Conservation (phyloP, 2,113 vertebrate genomes). For the Pontoporia blainvillei region DNA sequence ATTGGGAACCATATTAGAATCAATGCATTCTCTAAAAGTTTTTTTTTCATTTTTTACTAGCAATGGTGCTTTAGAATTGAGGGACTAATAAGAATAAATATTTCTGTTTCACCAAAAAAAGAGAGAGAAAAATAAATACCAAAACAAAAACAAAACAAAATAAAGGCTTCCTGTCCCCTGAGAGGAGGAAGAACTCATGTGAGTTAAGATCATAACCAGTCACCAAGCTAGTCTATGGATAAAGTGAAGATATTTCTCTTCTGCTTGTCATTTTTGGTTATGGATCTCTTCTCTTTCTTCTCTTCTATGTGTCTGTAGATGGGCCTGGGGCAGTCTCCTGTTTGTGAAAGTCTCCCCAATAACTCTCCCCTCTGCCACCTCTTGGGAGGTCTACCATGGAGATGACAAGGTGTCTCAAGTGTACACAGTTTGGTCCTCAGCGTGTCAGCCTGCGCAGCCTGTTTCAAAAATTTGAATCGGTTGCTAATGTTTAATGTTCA, state of each 20-base stretch:
- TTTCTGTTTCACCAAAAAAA: not conserved
- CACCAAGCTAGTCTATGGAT: not conserved
- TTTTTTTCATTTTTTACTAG: not conserved
- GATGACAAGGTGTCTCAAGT: not conserved
- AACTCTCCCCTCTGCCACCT: not conserved
- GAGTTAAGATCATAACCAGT: not conserved
- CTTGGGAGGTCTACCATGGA: not conserved
- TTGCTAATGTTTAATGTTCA: slow-evolving; percentile 8
- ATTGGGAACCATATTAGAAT: not conserved
- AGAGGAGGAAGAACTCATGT: not conserved
- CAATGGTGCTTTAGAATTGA: not conserved
- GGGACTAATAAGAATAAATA: not conserved
- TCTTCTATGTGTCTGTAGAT: not conserved
- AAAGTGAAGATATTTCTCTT: not conserved
- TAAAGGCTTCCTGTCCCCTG: not conserved
- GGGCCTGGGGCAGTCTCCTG: not conserved
- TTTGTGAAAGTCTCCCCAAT: not conserved
- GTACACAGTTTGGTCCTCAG: not conserved
- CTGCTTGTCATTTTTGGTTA: not conserved
- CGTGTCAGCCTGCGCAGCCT: not conserved
- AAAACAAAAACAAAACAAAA: not conserved
- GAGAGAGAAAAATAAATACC: not conserved
- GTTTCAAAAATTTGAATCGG: not conserved
- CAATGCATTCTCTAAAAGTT: not conserved
- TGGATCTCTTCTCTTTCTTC: not conserved